Evolutionary conservation across 2,113 vertebrate species (phyloP), one percentile per base, ranked within the genome.

Genomic region (Carettochelys insculpta): DNA sequence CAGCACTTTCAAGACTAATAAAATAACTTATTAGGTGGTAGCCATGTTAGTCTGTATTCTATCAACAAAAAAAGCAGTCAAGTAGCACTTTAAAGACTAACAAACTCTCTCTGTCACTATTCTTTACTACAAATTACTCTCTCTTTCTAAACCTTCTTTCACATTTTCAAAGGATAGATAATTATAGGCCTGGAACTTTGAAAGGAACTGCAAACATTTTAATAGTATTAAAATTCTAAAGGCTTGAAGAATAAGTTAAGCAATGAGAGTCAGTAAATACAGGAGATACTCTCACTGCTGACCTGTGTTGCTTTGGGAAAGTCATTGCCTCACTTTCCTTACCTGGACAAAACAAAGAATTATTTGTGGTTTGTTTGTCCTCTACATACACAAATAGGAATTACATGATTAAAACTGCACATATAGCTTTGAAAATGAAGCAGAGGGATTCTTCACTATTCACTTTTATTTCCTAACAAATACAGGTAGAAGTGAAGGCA

Each of bases 211-310:
- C 77, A 86, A 82, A 47, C 75, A 7, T 77, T 86, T 80, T n/a
- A 27, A 0, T 45, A 76, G 50, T 17, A 16, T 20, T 65, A 34
- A 56, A 83, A 4, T 9, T 56, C 16, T 22, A n/a, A 38, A 77
- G 77, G 78, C 1, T 16, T 1, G 0, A 38, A 17, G 11, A 89
- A 87, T 0, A 0, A 86, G 12, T 0, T 24, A n/a, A 50, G 41
- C 19, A 16, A 34, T 20, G 47, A 7, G 80, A 87, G 80, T 38
- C 43, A 75, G 47, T 0, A 1, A 73, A 20, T 22, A 51, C 54
- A 0, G 34, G 53, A 34, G 31, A 0, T 11, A 4, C 17, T 12
- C 51, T 51, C 14, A 38, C 11, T n/a, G 24, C 38, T 61, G 41
- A 73, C 52, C 43, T 2, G 0, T 38, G n/a, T 34, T 34, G 86